Percentiles rank a stretch among this genome's conserved stretches.
These are phyloP conservation scores for Chrysina gloriosa DNA, from an alignment of 2,888 invertebrate species.

Conservation along the genomic window DNA sequence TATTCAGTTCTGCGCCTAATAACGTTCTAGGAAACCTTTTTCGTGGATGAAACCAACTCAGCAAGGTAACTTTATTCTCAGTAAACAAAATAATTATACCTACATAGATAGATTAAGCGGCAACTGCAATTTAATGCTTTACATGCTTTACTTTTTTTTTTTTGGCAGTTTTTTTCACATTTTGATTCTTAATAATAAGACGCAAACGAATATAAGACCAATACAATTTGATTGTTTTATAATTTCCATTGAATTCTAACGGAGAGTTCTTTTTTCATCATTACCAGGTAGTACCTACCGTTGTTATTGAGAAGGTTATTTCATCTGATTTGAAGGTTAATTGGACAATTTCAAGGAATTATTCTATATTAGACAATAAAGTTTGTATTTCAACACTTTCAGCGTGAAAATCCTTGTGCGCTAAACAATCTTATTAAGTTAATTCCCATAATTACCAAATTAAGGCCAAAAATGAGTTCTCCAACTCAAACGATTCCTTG, in stretches of 20 bases:
- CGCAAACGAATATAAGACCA: no score
- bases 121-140: no score
- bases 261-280: conserved; percentile 11
- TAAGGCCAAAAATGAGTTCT: no score
- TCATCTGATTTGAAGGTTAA: conserved; percentile 29
- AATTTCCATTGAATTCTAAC: conserved; percentile 25
- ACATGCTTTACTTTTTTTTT: no score
- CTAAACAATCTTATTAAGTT: background rate
- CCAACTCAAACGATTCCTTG: no score
- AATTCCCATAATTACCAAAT: background rate
- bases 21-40: conserved; percentile 32
- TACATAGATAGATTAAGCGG: conserved; percentile 8
- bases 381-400: conserved; percentile 21
- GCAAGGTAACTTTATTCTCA: conserved; percentile 24
- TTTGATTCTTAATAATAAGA: no score
- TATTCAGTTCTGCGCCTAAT: conserved; percentile 22
- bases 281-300: no score
- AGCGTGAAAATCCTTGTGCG: conserved; percentile 4
- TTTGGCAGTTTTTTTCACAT: no score
- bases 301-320: conserved; percentile 31
- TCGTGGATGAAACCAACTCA: conserved; percentile 20
- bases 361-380: conserved; percentile 28
- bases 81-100: conserved; percentile 13
- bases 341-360: conserved; percentile 28
- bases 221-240: conserved; percentile 16